Base-by-base conservation (phyloP, 2,888 invertebrate species). In the Drosophila macrospina region DNA sequence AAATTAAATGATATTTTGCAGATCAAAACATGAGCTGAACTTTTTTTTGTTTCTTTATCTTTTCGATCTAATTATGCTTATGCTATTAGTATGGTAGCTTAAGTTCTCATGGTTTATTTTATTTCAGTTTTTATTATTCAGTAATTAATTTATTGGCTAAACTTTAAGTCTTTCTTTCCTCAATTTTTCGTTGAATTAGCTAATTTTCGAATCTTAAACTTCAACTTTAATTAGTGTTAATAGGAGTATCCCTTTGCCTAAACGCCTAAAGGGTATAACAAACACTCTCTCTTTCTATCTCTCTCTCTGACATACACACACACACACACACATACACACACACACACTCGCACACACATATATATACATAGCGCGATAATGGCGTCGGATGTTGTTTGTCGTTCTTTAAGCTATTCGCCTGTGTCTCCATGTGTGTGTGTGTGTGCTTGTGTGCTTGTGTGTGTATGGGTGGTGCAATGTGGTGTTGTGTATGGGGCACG, bases 331-430 rank as follows among this genome's bases (percentile, higher is more conserved):
- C 15, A 39, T n/a, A 36, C 11, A 61, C 5, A 6, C 36, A 30
- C 39, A 7, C 50, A 20, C 39, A 28, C 15, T 36, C 15, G 30
- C 8, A 57, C 4, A 39, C n/a, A 34, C n/a, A 44, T 32, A 28
- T 8, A 37, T 32, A 24, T 16, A 42, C 28, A 50, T 10, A 44
- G 28, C 50, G 47, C 59, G 62, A 64, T 80, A 80, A 77, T 77
- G 63, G 62, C 37, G 59, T 63, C 74, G 71, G 74, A 71, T 75
- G 70, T 69, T 84, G 87, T 75, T 81, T 78, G 85, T 78, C 65
- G 74, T 73, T 71, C 77, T 75, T 79, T 60, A 82, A 75, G 73
- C 83, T 54, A 47, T 69, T 55, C 63, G 54, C 41, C 20, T 39
- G 41, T 47, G 34, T 52, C 52, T 37, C 26, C 59, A 30, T 28